These are phyloP conservation scores for Anoplophora glabripennis DNA, from an alignment of 1,140 invertebrate genomes.

Conservation along the genomic window DNA sequence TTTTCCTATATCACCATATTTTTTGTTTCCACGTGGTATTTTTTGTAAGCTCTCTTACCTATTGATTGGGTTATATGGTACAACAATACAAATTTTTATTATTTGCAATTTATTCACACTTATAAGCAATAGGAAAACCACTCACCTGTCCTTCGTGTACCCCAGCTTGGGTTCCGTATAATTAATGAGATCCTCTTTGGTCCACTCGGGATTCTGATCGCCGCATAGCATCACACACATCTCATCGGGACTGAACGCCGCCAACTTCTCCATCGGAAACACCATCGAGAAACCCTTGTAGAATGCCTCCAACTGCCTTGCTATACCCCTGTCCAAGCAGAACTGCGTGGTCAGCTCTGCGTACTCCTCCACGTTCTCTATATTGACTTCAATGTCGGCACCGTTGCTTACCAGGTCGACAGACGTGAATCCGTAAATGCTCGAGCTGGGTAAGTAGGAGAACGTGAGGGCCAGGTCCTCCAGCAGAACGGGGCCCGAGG, in stretches of 20 bases:
- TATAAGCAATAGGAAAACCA: slow-evolving; percentile 9
- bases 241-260: slow-evolving; percentile 90
- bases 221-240: slow-evolving; percentile 91
- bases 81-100: too few relatives aligned
- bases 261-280: slow-evolving; percentile 89
- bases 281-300: slow-evolving; percentile 86
- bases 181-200: slow-evolving; percentile 89
- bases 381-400: slow-evolving; percentile 66
- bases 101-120: too few relatives aligned
- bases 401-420: slow-evolving; percentile 62
- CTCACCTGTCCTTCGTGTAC: slow-evolving; percentile 92
- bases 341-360: slow-evolving; percentile 81
- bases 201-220: slow-evolving; percentile 95
- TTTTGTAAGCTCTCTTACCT: too few relatives aligned
- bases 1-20: too few relatives aligned
- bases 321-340: slow-evolving; percentile 84
- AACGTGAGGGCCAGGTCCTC: slow-evolving; percentile 86
- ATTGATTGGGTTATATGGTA: too few relatives aligned
- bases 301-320: slow-evolving; percentile 87
- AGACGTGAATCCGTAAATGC: slow-evolving; percentile 62
- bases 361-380: slow-evolving; percentile 92
- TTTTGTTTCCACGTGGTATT: too few relatives aligned
- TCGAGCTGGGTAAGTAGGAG: slow-evolving; percentile 81
- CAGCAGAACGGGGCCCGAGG: slow-evolving; percentile 60
- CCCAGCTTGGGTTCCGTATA: slow-evolving; percentile 99